These are phyloP conservation scores for Anguilla anguilla DNA, from an alignment of 2,797 vertebrate species.

Conservation along the genomic window DNA sequence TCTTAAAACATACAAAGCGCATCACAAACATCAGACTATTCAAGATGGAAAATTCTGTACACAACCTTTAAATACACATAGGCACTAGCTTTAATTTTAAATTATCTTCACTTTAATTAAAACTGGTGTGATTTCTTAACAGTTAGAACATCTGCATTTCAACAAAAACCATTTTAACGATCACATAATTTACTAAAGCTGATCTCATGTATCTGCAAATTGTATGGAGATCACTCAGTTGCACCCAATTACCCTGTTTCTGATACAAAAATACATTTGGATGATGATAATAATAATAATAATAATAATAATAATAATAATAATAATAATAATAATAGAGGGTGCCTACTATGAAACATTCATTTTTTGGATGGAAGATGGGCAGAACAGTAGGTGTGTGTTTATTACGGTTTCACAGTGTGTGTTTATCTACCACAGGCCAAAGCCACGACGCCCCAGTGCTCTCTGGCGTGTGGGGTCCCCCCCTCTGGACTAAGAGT, in stretches of 20 bases:
- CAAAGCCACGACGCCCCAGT: not conserved
- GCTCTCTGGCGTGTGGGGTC: not conserved
- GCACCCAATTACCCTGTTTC: constrained; percentile 1
- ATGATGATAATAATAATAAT: not conserved
- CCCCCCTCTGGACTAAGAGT: constrained; percentile 4
- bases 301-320: constrained; percentile 1
- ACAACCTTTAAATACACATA: not conserved
- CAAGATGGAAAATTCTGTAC: not conserved
- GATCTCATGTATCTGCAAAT: not conserved
- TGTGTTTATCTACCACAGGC: not conserved
- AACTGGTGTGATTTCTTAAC: not conserved
- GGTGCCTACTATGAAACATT: not conserved
- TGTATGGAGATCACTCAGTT: not conserved
- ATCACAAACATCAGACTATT: not conserved
- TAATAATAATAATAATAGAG: not conserved
- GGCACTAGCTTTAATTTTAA: not conserved
- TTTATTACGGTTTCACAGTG: not conserved
- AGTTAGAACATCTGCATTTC: not conserved
- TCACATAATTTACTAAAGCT: constrained; percentile 7
- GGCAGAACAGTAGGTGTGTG: not conserved
- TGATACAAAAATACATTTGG: not conserved
- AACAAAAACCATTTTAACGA: constrained; percentile 7
- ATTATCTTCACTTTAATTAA: not conserved
- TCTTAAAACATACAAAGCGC: not conserved
- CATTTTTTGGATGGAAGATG: not conserved